Evolutionary conservation across 2,888 invertebrate species (phyloP), one percentile per base, ranked within the genome.

Genomic region (Litoditis marina): DNA sequence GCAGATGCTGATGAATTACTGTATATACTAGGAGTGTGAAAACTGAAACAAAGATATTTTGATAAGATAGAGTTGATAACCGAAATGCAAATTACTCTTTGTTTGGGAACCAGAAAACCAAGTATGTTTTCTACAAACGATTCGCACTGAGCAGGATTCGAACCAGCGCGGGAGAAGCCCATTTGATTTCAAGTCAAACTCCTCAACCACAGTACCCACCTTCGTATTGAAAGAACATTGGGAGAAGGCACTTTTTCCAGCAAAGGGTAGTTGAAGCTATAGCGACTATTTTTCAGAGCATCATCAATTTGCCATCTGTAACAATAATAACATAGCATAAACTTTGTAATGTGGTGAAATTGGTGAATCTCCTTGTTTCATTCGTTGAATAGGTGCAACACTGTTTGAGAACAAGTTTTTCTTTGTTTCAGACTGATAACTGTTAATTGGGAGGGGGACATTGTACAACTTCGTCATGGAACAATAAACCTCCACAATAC

Each of bases 1-100:
- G 73, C 78, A 8, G 66, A 67, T 2, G 73, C 76, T 13, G 78
- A 78, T n/a, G 77, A 76, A 51, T 78, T 74, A 44, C 68, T 71
- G 68, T 72, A 71, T 25, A 73, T 63, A 63, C 75, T 71, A 16
- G 74, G 71, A 3, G 67, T 57, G 8, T 63, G 67, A 44, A 57
- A 68, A 56, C 62, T 73, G 64, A 46, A 73, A 55, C 16, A 19
- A 8, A 50, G 13, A 42, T 25, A 50, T 22, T 34, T 16, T 22
- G 16, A 53, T 8, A 27, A 6, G n/a, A 8, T 19, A 19, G 19
- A 57, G 31, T 44, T 6, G 16, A 11, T 22, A 42, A n/a, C n/a
- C n/a, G n/a, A n/a, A n/a, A n/a, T n/a, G n/a, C n/a, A n/a, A n/a
- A n/a, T n/a, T n/a, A n/a, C n/a, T n/a, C n/a, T n/a, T n/a, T n/a